Conservation (phyloP, 1,140 invertebrate species). For the Drosophila carrolli region DNA sequence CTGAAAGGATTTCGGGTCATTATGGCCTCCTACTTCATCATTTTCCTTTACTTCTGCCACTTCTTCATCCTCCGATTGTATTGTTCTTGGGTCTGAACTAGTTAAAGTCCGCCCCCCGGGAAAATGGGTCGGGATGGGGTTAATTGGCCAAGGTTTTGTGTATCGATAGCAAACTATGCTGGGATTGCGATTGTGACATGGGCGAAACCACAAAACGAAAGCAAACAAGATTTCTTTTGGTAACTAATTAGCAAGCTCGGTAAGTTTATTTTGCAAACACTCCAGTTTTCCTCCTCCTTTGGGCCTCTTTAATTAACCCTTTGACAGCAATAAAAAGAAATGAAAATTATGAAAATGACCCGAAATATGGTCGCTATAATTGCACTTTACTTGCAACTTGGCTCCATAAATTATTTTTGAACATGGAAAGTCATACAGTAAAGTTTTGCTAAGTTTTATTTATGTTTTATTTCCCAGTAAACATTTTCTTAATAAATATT, state of each 20-base stretch:
- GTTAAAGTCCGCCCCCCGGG: constrained; percentile 1
- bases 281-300: background rate
- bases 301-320: constrained; percentile 48
- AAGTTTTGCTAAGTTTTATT: background rate
- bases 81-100: constrained; percentile 35
- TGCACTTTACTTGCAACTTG: constrained; percentile 12
- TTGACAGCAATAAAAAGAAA: constrained; percentile 49
- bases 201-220: constrained; percentile 38
- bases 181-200: constrained; percentile 53
- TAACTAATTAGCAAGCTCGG: constrained; percentile 71
- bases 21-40: constrained; percentile 60
- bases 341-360: constrained; percentile 46
- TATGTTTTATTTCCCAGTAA: no score
- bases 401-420: constrained; percentile 4
- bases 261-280: constrained; percentile 49
- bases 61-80: constrained; percentile 21
- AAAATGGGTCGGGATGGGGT: constrained; percentile 20
- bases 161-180: constrained; percentile 37
- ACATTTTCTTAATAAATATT: no score
- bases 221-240: constrained; percentile 73
- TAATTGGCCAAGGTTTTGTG: constrained; percentile 56
- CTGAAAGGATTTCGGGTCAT: constrained; percentile 78
- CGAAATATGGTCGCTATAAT: constrained; percentile 13
- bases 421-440: background rate
- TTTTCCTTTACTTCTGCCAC: constrained; percentile 44